Base-by-base conservation (phyloP, 2,888 invertebrate species). In the Nudaria mundana region DNA sequence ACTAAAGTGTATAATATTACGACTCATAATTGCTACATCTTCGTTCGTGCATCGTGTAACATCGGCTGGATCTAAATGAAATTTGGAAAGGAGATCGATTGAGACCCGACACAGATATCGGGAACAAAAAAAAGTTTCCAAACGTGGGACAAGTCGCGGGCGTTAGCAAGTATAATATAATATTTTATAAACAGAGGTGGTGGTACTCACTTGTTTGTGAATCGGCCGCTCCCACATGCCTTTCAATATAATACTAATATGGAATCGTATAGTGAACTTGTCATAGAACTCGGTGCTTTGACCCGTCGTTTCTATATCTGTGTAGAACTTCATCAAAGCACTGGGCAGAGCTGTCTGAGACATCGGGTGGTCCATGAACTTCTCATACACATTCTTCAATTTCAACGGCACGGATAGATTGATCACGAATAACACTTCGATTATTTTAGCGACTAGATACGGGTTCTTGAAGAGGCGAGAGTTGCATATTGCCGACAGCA, bases 231-330 rank as follows among this genome's bases (percentile, higher is more conserved):
- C 94, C 98, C 99, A 99, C 94, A 99, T 95, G 34, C 94, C 94
- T 82, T 98, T 98, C 61, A 99, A 92, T 66, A 99, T 97, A 71
- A 98, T 93, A 81, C 98, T 98, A 76, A 99, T 98, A 77, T 98
- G 98, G 89, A 98, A 98, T 77, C 99, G 93, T 64, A 99, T 99
- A 7, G 97, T 97, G 83, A 99, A 99, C 87, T 99, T 99, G 85
- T 99, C 99, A 72, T 98, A 99, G 87, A 99, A 99, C 87, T 99
- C 99, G 22, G 97, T 97, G 81, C 97, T 97, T 58, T 98, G 96
- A 6, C 99, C 99, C 6, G 98, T 99, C 7, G 97, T 96, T 89
- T 99, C 99, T 39, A 98, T 97, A 66, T 98, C 98, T 61, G 98
- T 97, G 84, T 99, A 99, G 89, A 99, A 99, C 82, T 97, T 97